Percentiles rank a stretch among this genome's conserved stretches.
These are phyloP conservation scores for Anthopleura sola DNA, from an alignment of 64 coral and sea anemone species.

Conservation along the genomic window DNA sequence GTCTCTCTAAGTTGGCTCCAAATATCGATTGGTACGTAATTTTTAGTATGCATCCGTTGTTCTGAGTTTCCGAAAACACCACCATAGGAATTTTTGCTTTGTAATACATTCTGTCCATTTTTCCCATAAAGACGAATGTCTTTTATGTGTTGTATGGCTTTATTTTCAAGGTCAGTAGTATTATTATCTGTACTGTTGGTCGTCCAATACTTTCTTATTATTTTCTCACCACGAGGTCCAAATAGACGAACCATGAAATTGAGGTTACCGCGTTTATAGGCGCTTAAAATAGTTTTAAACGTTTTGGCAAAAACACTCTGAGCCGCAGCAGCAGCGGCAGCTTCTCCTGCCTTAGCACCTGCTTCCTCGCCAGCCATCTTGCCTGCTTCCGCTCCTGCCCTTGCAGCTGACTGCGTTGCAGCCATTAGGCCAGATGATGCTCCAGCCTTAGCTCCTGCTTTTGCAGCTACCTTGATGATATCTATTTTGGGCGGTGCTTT, in stretches of 20 bases:
- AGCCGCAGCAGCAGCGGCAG: background rate
- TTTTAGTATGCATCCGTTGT: background rate
- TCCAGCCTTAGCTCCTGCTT: background rate
- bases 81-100: background rate
- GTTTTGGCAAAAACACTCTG: background rate
- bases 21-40: background rate
- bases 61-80: background rate
- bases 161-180: background rate
- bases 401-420: background rate
- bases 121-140: constrained; percentile 14
- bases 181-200: background rate
- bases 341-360: background rate
- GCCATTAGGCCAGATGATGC: constrained; percentile 8
- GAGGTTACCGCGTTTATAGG: constrained; percentile 8
- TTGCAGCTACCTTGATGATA: background rate
- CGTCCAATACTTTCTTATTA: background rate
- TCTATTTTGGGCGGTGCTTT: background rate
- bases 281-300: background rate
- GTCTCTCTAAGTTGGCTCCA: background rate
- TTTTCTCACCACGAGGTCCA: background rate
- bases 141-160: constrained; percentile 1
- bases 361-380: constrained; percentile 1
- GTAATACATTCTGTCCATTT: background rate
- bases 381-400: constrained; percentile 6
- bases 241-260: background rate